A percentile compares a stretch with the other conserved stretches of the same genome.
Evolutionary conservation across 2,113 vertebrate genomes (phyloP).

Genomic region (Corythornis cristatus): DNA sequence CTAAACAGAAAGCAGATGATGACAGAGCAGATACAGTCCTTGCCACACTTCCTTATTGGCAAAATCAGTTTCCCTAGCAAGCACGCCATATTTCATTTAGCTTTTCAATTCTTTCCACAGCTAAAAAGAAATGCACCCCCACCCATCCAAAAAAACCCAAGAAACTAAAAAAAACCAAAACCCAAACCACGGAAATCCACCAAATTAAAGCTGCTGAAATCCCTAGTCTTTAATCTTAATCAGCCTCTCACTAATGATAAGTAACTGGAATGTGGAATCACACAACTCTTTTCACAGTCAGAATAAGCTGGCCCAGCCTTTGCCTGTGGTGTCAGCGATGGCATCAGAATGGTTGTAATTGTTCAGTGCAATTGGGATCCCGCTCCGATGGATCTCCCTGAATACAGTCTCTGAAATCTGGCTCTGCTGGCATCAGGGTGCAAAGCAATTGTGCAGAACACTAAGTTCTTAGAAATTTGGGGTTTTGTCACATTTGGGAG

Average conservation of each 20-base stretch:
- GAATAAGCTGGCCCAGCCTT: neutral
- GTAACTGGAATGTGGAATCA: neutral
- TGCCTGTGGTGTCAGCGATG: neutral
- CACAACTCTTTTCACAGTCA: neutral
- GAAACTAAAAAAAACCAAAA: neutral
- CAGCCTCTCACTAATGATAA: constrained; percentile 18
- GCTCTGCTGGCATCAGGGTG: neutral
- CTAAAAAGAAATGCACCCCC: neutral
- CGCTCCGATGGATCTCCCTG: neutral
- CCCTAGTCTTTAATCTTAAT: constrained; percentile 45
- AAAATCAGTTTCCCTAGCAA: constrained; percentile 14
- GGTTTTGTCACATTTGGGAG: neutral
- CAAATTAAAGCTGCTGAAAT: constrained; percentile 11
- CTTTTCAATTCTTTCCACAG: constrained; percentile 26
- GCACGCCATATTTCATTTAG: constrained; percentile 47
- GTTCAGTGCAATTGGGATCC: neutral
- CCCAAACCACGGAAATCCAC: neutral
- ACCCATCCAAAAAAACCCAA: neutral
- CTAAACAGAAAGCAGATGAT: constrained; percentile 38
- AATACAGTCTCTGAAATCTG: neutral
- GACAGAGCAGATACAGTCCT: neutral
- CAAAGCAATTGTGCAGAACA: neutral
- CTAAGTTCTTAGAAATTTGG: neutral
- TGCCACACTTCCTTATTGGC: neutral
- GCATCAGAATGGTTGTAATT: neutral